Conservation (phyloP, 2,797 vertebrate genomes). For the Hybognathus amarus region DNA sequence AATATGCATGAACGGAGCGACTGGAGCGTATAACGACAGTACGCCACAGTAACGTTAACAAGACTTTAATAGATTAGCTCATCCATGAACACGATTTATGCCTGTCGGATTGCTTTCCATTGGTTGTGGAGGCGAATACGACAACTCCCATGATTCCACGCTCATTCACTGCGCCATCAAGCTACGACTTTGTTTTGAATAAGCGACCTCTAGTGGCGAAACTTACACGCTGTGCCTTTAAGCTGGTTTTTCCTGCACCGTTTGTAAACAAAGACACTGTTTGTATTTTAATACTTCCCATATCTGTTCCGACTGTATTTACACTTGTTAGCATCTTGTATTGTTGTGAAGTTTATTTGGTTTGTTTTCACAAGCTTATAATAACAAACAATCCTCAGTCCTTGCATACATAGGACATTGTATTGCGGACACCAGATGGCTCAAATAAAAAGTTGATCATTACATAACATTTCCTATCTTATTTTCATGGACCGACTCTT, state of each 20-base stretch:
- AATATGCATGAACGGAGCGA: too few relatives aligned
- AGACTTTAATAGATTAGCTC: too few relatives aligned
- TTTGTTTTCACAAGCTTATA: conserved; percentile 1
- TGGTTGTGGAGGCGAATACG: too few relatives aligned
- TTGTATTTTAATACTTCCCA: not conserved
- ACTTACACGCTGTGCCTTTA: too few relatives aligned
- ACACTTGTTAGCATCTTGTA: not conserved
- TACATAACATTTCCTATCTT: conserved; percentile 74
- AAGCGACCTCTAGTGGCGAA: not conserved
- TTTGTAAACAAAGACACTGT: not conserved
- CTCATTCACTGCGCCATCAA: not conserved
- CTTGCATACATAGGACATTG: conserved; percentile 53
- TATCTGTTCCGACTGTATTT: not conserved
- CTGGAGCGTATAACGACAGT: too few relatives aligned
- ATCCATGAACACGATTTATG: too few relatives aligned
- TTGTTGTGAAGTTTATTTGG: conserved; percentile 21
- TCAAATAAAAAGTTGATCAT: conserved; percentile 60
- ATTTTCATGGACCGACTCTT: conserved; percentile 68
- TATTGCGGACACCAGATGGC: conserved; percentile 51
- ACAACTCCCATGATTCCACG: too few relatives aligned
- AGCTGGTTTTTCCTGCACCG: not conserved
- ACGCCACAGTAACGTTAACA: too few relatives aligned
- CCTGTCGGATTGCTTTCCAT: too few relatives aligned
- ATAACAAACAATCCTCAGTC: conserved; percentile 13
- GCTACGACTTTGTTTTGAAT: not conserved